Percentiles rank a stretch among this genome's conserved stretches.
Evolutionary conservation across 2,797 vertebrate genomes (phyloP).

Genomic region (Onychomys leucogaster): DNA sequence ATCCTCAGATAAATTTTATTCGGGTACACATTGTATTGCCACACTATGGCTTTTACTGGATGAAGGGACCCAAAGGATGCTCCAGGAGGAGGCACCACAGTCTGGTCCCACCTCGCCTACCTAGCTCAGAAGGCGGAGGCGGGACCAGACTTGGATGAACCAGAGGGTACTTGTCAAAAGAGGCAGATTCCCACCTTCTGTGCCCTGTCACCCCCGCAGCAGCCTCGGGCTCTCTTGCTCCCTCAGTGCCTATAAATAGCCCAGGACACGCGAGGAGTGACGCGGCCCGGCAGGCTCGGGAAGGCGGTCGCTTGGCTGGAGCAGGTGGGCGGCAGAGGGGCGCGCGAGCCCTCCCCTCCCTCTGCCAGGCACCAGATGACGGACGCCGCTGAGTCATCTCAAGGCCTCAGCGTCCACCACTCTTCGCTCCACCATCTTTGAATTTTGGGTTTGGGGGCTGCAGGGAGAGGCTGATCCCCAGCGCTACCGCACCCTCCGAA

Average conservation of each 20-base stretch:
- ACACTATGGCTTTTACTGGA: not conserved
- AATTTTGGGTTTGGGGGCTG: not conserved
- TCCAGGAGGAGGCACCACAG: not conserved
- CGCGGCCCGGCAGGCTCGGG: conserved; percentile 45
- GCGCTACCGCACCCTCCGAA: not conserved
- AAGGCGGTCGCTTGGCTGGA: not conserved
- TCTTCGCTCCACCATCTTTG: not conserved
- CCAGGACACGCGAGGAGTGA: conserved; percentile 54
- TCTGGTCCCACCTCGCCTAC: not conserved
- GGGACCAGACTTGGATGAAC: not conserved
- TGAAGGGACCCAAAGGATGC: not conserved
- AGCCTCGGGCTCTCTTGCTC: conserved; percentile 2
- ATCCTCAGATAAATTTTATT: too few species aligned
- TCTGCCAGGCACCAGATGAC: conserved; percentile 7
- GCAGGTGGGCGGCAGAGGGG: conserved; percentile 76
- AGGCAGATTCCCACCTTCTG: not conserved
- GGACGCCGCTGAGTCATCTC: conserved; percentile 71
- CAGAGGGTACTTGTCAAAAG: not conserved
- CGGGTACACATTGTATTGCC: too few species aligned
- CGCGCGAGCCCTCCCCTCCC: conserved; percentile 22
- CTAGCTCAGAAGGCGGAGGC: not conserved
- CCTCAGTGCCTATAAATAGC: conserved; percentile 76
- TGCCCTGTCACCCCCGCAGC: conserved; percentile 62
- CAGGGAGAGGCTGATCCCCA: not conserved
- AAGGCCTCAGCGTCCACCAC: not conserved